Base-by-base conservation (phyloP, 2,888 invertebrate species). In the Drosophila mimica region DNA sequence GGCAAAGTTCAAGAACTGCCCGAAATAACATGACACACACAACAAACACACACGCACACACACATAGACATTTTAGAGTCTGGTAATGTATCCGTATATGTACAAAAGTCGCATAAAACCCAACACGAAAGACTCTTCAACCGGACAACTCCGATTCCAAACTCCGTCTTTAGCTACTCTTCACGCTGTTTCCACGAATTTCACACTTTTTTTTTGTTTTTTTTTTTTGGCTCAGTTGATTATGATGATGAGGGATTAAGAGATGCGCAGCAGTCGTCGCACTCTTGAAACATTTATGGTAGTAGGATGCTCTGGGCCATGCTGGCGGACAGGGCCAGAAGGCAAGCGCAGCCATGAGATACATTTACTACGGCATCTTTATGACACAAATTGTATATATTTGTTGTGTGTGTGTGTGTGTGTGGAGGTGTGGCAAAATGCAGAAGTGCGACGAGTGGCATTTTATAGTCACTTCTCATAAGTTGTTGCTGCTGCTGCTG, bases 161-260 rank as follows among this genome's bases (percentile, higher is more conserved):
- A 46, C 62, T 33, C 20, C 20, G 48, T 56, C 58, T 49, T 51
- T 30, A 33, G 63, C 66, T 58, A 62, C 76, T 78, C 77, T 87
- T 76, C 74, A 77, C 58, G 81, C 78, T 76, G 72, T 62, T 88
- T 88, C 89, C 89, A 79, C 82, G 87, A 88, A 88, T 88, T 85
- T 88, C 87, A 83, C 88, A 88, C 87, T 79, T 79, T 73, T 48
- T 54, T 57, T 36, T 9, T 15, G 7, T 33, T 36, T 36, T 11
- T 17, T n/a, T 38, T 82, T 17, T 82, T 87, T 74, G 79, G 66
- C 70, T 74, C 49, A 64, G 68, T 83, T 77, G 79, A 79, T 78
- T 84, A 83, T 83, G 79, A 88, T 78, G 86, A 79, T 84, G 83
- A 86, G 87, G 87, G 87, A 87, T 87, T 84, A 83, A 86, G 83